Base-by-base conservation (phyloP, 2,888 invertebrate species). In the Plagiodera versicolora region DNA sequence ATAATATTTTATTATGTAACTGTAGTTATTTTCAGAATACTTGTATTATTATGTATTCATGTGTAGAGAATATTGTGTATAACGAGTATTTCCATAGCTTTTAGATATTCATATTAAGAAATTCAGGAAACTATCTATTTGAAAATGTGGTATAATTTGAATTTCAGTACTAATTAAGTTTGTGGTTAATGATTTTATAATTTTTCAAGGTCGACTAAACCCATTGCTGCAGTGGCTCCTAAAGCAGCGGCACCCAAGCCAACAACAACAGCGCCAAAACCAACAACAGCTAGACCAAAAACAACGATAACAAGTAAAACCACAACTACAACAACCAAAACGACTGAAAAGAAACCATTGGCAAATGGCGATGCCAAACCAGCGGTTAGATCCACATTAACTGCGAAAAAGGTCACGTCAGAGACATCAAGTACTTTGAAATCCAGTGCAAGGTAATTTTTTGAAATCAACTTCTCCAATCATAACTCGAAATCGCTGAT, bases 321-420 rank as follows among this genome's bases (percentile, higher is more conserved):
- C n/a, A 54, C 73, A 10, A 17, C 66, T 30, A 32, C 72, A 4
- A 64, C 65, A n/a, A 58, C 68, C 28, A 66, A 71, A 58, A 32
- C 70, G 30, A 39, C 73, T 0, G 84, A 84, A 20, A 85, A 82
- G 72, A 85, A 85, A 72, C 81, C 85, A 0, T 74, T 84, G 8
- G 72, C 82, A 1, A 87, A 86, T 70, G 87, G 86, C 10, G 87
- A 87, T 52, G 80, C 77, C 1, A 85, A 84, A 72, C 75, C 77
- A 6, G 60, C 70, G 2, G 67, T 69, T 10, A 67, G 74, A 66
- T 59, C 64, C 28, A 60, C 56, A 30, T 45, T 65, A 6, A 50
- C 61, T 2, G 50, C 63, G 2, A 68, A 60, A 57, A 72, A 66
- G 45, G 10, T 35, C 20, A 10, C 48, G 16, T 58, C 57, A n/a